A percentile compares a stretch with the other conserved stretches of the same genome.
phyloP scores from a whole-genome alignment of 2,113 vertebrate species.

The Ramphastos sulfuratus region DNA sequence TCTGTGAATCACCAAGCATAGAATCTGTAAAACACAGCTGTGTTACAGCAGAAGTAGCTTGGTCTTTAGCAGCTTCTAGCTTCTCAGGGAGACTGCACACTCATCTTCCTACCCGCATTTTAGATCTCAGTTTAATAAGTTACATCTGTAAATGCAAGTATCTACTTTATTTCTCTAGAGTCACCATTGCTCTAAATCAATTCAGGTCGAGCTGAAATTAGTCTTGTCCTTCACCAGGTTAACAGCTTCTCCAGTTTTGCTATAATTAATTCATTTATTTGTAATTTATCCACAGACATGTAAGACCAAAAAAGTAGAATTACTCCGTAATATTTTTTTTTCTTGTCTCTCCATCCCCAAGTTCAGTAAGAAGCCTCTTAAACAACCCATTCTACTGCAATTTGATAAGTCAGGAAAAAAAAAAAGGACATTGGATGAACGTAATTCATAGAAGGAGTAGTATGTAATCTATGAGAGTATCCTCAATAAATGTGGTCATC shows the following conservation, averaged over 20 bases:
- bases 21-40: not conserved
- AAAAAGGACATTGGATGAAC: not conserved
- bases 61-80: not conserved
- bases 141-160: conserved; percentile 28
- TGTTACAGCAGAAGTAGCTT: not conserved
- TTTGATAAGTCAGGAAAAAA: not conserved
- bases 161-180: conserved; percentile 54
- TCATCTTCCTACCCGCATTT: not conserved
- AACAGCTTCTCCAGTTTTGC: conserved; percentile 16
- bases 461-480: not conserved
- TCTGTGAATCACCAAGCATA: not conserved
- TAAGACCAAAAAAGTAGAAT: conserved; percentile 42
- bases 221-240: conserved; percentile 56
- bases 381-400: not conserved
- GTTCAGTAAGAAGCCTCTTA: not conserved
- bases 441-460: not conserved
- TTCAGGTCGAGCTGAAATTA: conserved; percentile 64
- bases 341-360: not conserved
- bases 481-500: not conserved
- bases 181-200: conserved; percentile 51
- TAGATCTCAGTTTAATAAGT: conserved; percentile 2
- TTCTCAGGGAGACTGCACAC: not conserved
- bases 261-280: conserved; percentile 37
- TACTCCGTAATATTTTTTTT: not conserved
- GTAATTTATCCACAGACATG: not conserved